Evolutionary conservation across 2,888 invertebrate species (phyloP).

Genomic region (Euplexia lucipara): DNA sequence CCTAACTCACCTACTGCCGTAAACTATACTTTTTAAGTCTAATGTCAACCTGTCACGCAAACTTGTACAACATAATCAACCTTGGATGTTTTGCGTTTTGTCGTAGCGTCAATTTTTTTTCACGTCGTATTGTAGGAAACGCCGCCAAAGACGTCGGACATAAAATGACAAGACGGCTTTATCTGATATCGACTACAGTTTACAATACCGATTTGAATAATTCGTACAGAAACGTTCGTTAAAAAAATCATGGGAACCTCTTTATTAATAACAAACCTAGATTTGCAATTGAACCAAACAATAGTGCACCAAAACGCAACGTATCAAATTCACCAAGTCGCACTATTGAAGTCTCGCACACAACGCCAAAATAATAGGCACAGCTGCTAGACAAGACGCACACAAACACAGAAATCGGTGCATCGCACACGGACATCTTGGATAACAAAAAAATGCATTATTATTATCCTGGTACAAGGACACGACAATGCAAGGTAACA

Average conservation of each 20-base stretch:
- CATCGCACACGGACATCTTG: conserved; percentile 87
- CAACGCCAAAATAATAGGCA: conserved; percentile 86
- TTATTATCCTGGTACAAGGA: conserved; percentile 87
- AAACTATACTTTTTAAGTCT: conserved; percentile 76
- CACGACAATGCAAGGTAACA: conserved; percentile 66
- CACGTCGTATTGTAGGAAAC: conserved; percentile 50
- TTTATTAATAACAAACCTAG: conserved; percentile 28
- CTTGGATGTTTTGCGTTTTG: conserved; percentile 52
- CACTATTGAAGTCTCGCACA: conserved; percentile 78
- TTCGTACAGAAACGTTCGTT: background rate
- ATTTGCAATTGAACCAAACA: conserved; percentile 32
- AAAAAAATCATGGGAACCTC: conserved; percentile 8
- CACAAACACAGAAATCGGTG: conserved; percentile 81
- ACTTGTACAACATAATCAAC: conserved; percentile 75
- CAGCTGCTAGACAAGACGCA: conserved; percentile 87
- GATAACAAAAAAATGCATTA: conserved; percentile 88
- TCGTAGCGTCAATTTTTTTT: conserved; percentile 69
- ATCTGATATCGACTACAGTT: conserved; percentile 31
- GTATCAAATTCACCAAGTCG: conserved; percentile 75
- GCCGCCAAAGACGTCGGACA: conserved; percentile 20
- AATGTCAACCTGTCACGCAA: conserved; percentile 85
- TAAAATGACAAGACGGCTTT: conserved; percentile 27
- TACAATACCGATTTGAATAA: conserved; percentile 35
- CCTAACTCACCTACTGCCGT: conserved; percentile 69
- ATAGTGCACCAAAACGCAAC: conserved; percentile 43